phyloP scores from a whole-genome alignment of 2,797 vertebrate species.

The Sylvia borin region DNA sequence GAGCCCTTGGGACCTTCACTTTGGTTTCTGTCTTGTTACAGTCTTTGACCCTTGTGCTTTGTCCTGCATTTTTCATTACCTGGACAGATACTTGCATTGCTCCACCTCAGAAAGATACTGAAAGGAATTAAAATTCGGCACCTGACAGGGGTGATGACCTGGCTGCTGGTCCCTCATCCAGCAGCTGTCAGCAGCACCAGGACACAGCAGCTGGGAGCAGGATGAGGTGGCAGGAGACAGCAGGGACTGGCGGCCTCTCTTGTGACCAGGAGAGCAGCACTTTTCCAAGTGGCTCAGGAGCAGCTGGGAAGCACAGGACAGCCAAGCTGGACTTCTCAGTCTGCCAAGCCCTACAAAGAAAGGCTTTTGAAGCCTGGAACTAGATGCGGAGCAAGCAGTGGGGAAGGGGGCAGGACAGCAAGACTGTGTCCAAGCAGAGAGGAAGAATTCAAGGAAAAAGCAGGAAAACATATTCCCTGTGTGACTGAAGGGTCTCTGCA shows the following conservation, averaged over 20 bases:
- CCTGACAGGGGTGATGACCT: not conserved
- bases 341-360: not conserved
- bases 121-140: not conserved
- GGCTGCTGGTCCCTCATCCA: not conserved
- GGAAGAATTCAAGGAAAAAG: not conserved
- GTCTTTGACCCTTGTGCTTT: not conserved
- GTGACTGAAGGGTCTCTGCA: not conserved
- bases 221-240: not conserved
- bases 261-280: not conserved
- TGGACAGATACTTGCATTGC: not conserved
- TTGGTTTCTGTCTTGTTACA: not conserved
- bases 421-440: not conserved
- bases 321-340: not conserved
- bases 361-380: not conserved
- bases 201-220: rapidly evolving
- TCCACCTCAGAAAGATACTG: not conserved
- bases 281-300: not conserved
- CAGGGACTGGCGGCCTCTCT: not conserved
- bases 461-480: not conserved
- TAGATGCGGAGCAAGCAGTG: not conserved
- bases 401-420: not conserved
- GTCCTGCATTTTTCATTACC: not conserved
- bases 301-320: not conserved
- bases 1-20: not conserved
- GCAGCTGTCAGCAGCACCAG: not conserved